Evolutionary conservation across 1,140 invertebrate species (phyloP).

Genomic region (Apis laboriosa): DNA sequence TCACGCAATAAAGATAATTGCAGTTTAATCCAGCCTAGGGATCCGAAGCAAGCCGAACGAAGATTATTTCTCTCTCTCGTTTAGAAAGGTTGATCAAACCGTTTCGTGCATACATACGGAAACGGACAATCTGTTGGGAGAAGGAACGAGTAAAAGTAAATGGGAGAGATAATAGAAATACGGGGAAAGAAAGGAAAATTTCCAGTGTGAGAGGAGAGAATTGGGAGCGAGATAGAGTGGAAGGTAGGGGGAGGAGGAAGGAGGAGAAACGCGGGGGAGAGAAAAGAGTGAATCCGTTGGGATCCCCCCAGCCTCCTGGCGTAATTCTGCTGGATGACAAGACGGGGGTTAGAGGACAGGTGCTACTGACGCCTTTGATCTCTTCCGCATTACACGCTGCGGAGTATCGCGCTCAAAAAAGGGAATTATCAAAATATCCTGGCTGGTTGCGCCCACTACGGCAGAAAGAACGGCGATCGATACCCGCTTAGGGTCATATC

Average conservation of each 20-base stretch:
- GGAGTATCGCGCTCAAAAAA: slow-evolving; percentile 68
- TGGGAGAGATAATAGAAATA: slow-evolving; percentile 9
- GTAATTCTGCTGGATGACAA: slow-evolving; percentile 78
- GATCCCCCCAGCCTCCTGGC: slow-evolving; percentile 69
- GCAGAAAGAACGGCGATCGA: slow-evolving; percentile 58
- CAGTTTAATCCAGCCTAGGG: slow-evolving; percentile 69
- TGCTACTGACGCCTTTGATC: slow-evolving; percentile 82
- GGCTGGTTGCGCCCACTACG: slow-evolving; percentile 52
- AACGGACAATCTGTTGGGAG: neutral
- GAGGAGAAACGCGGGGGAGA: neutral
- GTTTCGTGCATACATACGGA: neutral
- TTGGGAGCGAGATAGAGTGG: slow-evolving; percentile 27
- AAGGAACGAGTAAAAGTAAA: neutral
- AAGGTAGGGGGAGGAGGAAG: neutral
- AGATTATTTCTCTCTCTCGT: slow-evolving; percentile 53
- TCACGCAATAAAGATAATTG: slow-evolving; percentile 78
- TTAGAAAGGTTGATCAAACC: slow-evolving; percentile 64
- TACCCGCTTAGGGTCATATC: slow-evolving; percentile 57
- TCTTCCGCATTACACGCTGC: slow-evolving; percentile 77
- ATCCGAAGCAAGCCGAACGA: slow-evolving; percentile 54
- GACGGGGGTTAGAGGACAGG: slow-evolving; percentile 79
- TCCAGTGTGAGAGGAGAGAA: slow-evolving; percentile 10
- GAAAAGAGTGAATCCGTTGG: slow-evolving; percentile 52
- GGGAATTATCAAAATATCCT: slow-evolving; percentile 74
- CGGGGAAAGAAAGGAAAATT: slow-evolving; percentile 11